Evolutionary conservation across 2,888 invertebrate species (phyloP).

Genomic region (Euzetes globulus): DNA sequence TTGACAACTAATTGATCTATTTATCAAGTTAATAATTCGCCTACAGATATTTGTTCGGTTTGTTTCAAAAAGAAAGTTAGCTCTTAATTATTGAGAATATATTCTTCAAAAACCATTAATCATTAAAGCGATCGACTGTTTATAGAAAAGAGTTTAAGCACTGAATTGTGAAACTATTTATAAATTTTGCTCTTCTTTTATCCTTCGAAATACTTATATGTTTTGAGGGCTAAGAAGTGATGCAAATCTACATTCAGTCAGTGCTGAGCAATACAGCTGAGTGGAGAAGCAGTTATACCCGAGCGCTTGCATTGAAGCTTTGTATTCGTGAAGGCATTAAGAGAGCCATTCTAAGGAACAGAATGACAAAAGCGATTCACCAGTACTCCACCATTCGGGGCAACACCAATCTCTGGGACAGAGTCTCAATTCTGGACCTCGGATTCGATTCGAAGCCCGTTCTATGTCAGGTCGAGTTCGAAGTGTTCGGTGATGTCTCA

Average conservation of each 20-base stretch:
- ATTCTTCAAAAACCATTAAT: background rate
- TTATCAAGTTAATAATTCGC: too few relatives aligned
- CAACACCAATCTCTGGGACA: background rate
- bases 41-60: too few relatives aligned
- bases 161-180: background rate
- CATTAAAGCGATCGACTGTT: background rate
- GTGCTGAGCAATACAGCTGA: background rate
- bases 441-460: slow-evolving; percentile 29
- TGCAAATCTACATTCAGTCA: slow-evolving; percentile 4
- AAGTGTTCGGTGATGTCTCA: slow-evolving; percentile 73
- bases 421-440: background rate
- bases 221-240: background rate
- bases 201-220: background rate
- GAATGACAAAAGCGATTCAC: slow-evolving; percentile 31
- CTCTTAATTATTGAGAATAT: background rate
- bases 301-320: slow-evolving; percentile 8
- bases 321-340: slow-evolving; percentile 11
- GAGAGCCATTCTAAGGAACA: background rate
- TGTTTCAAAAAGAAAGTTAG: background rate
- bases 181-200: background rate
- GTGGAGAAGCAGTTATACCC: slow-evolving; percentile 20
- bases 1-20: too few relatives aligned
- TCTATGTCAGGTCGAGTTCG: slow-evolving; percentile 62
- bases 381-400: slow-evolving; percentile 32
- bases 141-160: background rate